Conservation (phyloP, 2,113 vertebrate genomes). For the Naja naja region DNA sequence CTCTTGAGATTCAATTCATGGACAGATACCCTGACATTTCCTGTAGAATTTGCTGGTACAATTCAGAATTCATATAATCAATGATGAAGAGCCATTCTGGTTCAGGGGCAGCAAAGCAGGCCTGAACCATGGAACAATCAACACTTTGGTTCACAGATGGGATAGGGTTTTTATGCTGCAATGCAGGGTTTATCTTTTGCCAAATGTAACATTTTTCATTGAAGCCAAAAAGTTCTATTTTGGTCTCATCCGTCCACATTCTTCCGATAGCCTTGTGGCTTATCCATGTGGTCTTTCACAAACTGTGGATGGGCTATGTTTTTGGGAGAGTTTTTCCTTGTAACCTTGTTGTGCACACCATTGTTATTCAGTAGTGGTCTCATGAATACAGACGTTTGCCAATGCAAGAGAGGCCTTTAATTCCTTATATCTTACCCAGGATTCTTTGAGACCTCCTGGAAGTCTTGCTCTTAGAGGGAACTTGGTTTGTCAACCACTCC, state of each 20-base stretch:
- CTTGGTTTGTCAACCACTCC: neutral
- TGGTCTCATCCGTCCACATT: neutral
- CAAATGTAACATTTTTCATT: neutral
- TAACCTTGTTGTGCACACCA: neutral
- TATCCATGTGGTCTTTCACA: neutral
- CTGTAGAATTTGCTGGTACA: neutral
- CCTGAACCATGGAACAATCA: neutral
- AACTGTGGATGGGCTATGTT: neutral
- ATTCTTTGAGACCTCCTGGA: neutral
- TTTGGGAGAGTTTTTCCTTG: neutral
- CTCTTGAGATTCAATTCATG: neutral
- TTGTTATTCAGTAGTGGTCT: neutral
- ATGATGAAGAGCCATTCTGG: neutral
- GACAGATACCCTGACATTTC: neutral
- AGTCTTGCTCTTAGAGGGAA: neutral
- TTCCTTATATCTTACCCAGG: neutral
- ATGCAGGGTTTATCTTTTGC: neutral
- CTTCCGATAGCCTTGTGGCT: neutral
- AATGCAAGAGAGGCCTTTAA: neutral
- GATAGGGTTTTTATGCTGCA: neutral
- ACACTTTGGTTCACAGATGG: neutral
- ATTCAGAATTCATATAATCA: neutral
- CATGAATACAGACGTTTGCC: neutral
- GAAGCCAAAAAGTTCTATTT: neutral
- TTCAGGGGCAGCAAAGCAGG: neutral